Evolutionary conservation across 2,797 vertebrate species (phyloP), one percentile per base, ranked within the genome.

Genomic region (Numenius phaeopus): DNA sequence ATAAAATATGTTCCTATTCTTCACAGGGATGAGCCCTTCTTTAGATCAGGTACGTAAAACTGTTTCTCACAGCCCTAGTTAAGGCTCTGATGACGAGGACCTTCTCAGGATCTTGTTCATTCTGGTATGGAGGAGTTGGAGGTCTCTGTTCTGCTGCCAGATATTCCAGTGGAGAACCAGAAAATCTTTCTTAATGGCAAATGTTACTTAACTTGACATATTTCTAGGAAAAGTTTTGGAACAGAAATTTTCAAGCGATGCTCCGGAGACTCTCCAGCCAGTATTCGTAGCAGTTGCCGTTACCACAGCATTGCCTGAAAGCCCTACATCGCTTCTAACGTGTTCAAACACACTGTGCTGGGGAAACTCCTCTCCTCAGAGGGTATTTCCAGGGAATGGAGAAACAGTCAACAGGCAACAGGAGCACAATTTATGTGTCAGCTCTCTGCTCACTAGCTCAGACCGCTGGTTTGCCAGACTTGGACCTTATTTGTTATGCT

Each of bases 311-410:
- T 27, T 65, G 24, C 52, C 66, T 54, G 17, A 40, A 72, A 29
- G 30, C 30, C 30, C 40, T 24, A 9, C 8, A 2, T 57, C n/a
- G 13, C 55, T 69, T 62, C 27, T 50, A n/a, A 37, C 0, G 1
- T 44, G 24, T 10, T 55, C 32, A 49, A 67, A 50, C 10, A 5
- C 0, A 2, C 23, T n/a, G 24, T 1, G 0, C 39, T 19, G 44
- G 21, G 24, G 24, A 46, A 9, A 16, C 6, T 44, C 27, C 44
- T 82, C 47, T 77, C 54, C 57, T 70, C 16, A 13, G 47, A 26
- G 42, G 50, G 23, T 32, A n/a, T 34, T 80, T 64, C 57, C n/a
- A 26, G 40, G 26, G 27, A 70, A 49, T 20, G 46, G 8, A 30
- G 50, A 21, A 89, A 34, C 14, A 82, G 23, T 49, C 40, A 49